Percentiles rank a stretch among this genome's conserved stretches.
Evolutionary conservation across 2,113 vertebrate species (phyloP).

Genomic region (Lasiurus cinereus): DNA sequence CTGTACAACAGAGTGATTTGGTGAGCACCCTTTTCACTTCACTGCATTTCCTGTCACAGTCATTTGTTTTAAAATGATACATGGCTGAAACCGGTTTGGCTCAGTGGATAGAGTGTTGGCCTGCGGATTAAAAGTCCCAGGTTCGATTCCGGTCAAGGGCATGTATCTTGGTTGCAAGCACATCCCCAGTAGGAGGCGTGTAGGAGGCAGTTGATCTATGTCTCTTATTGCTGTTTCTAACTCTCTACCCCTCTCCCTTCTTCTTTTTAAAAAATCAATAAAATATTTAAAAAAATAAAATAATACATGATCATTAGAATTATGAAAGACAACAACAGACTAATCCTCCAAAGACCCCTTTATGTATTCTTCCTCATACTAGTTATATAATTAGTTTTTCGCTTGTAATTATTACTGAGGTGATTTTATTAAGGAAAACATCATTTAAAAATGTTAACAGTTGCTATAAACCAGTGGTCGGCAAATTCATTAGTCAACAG

Average conservation of each 20-base stretch:
- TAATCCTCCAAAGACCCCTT: not conserved
- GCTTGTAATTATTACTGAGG: conserved; percentile 52
- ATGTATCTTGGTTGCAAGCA: no score
- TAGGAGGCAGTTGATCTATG: no score
- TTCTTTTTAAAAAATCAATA: no score
- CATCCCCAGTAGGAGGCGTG: no score
- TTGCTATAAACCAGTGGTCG: not conserved
- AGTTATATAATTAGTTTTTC: conserved; percentile 16
- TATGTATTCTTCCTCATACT: conserved; percentile 28
- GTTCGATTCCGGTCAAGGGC: no score
- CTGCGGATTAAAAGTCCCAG: no score
- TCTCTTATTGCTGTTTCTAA: no score
- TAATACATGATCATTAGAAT: not conserved
- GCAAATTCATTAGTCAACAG: no score
- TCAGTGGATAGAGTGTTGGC: no score
- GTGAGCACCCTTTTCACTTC: not conserved
- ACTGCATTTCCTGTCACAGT: not conserved
- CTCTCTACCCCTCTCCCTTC: no score
- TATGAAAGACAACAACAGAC: conserved; percentile 27
- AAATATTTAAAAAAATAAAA: not conserved
- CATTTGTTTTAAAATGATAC: not conserved
- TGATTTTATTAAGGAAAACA: conserved; percentile 74
- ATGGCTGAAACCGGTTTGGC: not conserved
- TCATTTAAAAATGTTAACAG: conserved; percentile 68
- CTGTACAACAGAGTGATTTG: not conserved